phyloP scores from a whole-genome alignment of 2,113 vertebrate genomes.

The Mixornis gularis region DNA sequence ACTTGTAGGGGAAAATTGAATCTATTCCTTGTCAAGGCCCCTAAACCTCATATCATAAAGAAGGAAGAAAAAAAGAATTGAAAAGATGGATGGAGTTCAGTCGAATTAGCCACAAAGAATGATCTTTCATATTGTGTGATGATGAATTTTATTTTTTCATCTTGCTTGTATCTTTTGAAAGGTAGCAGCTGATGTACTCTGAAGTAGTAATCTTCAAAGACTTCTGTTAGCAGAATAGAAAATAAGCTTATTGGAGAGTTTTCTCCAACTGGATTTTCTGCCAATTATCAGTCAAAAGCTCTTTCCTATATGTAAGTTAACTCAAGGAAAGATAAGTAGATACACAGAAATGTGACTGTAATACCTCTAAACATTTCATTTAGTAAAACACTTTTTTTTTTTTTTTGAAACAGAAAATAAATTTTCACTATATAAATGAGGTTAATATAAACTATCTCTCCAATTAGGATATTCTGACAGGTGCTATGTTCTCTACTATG shows the following conservation, averaged over 20 bases:
- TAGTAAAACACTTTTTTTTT: not conserved
- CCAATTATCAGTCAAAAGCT: constrained; percentile 38
- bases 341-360: not conserved
- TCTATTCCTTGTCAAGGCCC: constrained; percentile 30
- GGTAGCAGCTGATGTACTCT: constrained; percentile 40
- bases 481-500: not conserved
- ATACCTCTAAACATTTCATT: not conserved
- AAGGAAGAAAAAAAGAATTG: not conserved
- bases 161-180: constrained; percentile 20
- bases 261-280: not conserved
- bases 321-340: not conserved
- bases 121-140: constrained; percentile 41
- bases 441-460: not conserved
- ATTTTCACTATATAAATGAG: not conserved
- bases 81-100: constrained; percentile 4
- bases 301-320: not conserved
- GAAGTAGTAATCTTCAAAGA: constrained; percentile 23
- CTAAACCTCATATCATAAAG: constrained; percentile 32
- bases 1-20: constrained; percentile 59
- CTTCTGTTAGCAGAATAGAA: constrained; percentile 14
- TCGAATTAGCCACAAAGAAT: constrained; percentile 52
- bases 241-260: constrained; percentile 6
- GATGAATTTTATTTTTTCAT: constrained; percentile 61
- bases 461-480: not conserved
- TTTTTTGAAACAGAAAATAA: not conserved